Evolutionary conservation across 2,113 vertebrate species (phyloP).

Genomic region (Corapipo altera): DNA sequence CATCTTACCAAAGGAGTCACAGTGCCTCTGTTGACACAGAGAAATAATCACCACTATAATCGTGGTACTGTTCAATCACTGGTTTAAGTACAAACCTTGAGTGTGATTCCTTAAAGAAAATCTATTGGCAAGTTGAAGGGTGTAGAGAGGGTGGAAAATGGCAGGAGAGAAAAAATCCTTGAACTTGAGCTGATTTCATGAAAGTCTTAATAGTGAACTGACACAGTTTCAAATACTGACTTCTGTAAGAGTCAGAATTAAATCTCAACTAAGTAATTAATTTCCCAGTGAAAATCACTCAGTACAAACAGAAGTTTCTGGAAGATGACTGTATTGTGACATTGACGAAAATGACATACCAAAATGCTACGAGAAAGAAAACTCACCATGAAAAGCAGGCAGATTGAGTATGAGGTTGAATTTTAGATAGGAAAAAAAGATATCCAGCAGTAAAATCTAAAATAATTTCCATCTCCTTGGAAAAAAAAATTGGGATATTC

Average conservation of each 20-base stretch:
- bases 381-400: background rate
- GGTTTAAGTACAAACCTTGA: fast-evolving
- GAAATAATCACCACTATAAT: background rate
- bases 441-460: background rate
- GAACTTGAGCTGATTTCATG: background rate
- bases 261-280: background rate
- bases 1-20: background rate
- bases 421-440: background rate
- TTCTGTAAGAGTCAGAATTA: background rate
- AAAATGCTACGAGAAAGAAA: background rate
- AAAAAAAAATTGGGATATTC: background rate
- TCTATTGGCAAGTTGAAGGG: fast-evolving
- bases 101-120: background rate
- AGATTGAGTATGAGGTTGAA: background rate
- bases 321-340: background rate
- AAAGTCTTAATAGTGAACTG: background rate
- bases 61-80: background rate
- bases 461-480: background rate
- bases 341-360: background rate
- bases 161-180: background rate
- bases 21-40: fast-evolving
- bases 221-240: background rate
- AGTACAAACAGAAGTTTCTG: background rate
- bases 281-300: background rate
- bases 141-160: background rate